A percentile compares a stretch with the other conserved stretches of the same genome.
Evolutionary conservation across 2,113 vertebrate species (phyloP).

Genomic region (Hirundichthys speculiger): DNA sequence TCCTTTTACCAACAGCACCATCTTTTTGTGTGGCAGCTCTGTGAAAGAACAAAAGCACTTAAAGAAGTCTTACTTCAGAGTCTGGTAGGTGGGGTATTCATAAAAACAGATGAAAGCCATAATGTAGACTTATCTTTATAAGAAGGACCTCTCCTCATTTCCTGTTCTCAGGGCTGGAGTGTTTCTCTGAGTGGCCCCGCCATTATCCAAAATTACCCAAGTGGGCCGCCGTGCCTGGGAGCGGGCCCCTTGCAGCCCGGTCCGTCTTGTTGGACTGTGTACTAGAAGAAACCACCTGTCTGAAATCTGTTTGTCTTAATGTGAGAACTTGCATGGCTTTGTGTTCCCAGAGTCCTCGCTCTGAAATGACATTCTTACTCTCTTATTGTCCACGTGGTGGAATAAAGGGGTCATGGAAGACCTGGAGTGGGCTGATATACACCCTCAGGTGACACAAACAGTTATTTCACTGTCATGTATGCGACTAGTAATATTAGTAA

Average conservation of each 20-base stretch:
- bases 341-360: constrained; percentile 57
- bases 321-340: constrained; percentile 58
- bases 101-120: constrained; percentile 64
- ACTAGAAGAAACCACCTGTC: constrained; percentile 56
- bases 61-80: constrained; percentile 29
- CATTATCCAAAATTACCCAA: constrained; percentile 60
- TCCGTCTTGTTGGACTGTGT: constrained; percentile 37
- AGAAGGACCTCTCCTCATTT: constrained; percentile 49
- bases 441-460: constrained; percentile 6
- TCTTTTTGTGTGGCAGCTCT: constrained; percentile 15
- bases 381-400: not conserved
- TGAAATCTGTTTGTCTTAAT: constrained; percentile 50
- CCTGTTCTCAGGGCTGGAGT: constrained; percentile 65
- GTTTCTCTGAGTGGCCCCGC: constrained; percentile 57
- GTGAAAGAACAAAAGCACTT: constrained; percentile 29
- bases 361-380: constrained; percentile 28
- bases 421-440: not conserved
- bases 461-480: not conserved
- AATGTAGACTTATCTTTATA: constrained; percentile 42
- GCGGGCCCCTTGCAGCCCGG: constrained; percentile 24
- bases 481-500: too few relatives aligned
- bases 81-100: constrained; percentile 56
- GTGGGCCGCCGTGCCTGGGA: constrained; percentile 50
- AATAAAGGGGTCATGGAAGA: not conserved
- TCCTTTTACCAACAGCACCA: not conserved